Conservation (phyloP, 2,113 vertebrate species). For the Scalopus aquaticus region DNA sequence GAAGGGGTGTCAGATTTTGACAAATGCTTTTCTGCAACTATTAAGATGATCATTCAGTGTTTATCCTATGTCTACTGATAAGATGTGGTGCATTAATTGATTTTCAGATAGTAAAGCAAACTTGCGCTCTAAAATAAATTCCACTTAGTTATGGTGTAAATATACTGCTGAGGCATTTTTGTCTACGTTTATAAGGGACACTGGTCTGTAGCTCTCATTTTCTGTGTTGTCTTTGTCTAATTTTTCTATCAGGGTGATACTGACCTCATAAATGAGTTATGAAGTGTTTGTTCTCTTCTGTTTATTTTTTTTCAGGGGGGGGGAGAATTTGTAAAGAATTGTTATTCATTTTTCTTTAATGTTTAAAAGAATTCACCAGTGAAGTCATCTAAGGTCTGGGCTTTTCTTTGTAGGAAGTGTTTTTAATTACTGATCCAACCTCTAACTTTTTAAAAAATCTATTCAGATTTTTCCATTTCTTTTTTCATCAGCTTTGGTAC, state of each 20-base stretch:
- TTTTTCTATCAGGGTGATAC: background rate
- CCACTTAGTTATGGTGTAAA: background rate
- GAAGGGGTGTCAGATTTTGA: background rate
- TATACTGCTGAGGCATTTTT: background rate
- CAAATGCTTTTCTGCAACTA: background rate
- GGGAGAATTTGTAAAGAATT: background rate
- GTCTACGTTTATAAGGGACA: background rate
- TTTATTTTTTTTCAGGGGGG: background rate
- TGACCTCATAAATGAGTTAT: background rate
- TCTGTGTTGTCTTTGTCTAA: background rate
- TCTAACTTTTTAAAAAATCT: background rate
- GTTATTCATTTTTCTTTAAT: background rate
- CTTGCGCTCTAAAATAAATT: background rate
- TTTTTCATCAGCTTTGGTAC: background rate
- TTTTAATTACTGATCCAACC: background rate
- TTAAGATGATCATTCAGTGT: background rate
- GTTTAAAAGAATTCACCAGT: background rate
- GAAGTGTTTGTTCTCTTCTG: background rate
- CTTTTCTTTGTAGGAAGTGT: background rate
- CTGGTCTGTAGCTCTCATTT: background rate
- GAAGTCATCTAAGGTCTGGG: background rate
- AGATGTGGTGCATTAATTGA: background rate
- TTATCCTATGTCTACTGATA: background rate
- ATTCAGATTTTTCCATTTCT: background rate
- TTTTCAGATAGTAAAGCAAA: background rate